Evolutionary conservation across 2,888 invertebrate species (phyloP).

Genomic region (Gibbula magus): DNA sequence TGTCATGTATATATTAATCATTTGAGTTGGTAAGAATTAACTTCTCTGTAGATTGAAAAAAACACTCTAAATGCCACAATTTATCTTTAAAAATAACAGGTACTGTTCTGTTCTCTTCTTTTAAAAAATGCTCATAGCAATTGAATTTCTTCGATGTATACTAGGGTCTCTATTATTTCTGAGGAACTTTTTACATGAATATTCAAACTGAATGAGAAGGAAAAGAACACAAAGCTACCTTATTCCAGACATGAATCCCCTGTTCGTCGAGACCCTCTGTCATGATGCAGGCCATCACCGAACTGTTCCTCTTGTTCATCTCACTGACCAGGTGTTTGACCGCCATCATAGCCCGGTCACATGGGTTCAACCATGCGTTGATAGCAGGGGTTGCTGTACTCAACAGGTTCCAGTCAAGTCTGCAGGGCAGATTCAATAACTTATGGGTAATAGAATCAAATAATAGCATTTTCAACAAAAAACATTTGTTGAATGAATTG

Average conservation of each 20-base stretch:
- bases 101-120: no score
- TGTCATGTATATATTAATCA: no score
- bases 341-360: slow-evolving; percentile 90
- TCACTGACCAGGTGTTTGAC: slow-evolving; percentile 88
- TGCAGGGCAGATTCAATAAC: slow-evolving; percentile 68
- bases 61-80: no score
- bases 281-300: slow-evolving; percentile 95
- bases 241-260: slow-evolving; percentile 86
- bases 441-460: not conserved
- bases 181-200: no score
- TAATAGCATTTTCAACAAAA: not conserved
- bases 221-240: slow-evolving; percentile 77
- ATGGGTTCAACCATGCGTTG: slow-evolving; percentile 98
- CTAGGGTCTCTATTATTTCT: no score
- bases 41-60: no score
- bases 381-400: slow-evolving; percentile 97
- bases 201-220: no score
- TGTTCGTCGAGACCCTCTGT: slow-evolving; percentile 91
- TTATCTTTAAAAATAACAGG: no score
- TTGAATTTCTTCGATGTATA: no score
- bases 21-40: no score
- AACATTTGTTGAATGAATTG: not conserved
- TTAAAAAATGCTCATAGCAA: no score
- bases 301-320: slow-evolving; percentile 78
- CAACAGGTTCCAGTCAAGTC: slow-evolving; percentile 95